Evolutionary conservation across 2,113 vertebrate species (phyloP).

Genomic region (Micronycteris hirsuta): DNA sequence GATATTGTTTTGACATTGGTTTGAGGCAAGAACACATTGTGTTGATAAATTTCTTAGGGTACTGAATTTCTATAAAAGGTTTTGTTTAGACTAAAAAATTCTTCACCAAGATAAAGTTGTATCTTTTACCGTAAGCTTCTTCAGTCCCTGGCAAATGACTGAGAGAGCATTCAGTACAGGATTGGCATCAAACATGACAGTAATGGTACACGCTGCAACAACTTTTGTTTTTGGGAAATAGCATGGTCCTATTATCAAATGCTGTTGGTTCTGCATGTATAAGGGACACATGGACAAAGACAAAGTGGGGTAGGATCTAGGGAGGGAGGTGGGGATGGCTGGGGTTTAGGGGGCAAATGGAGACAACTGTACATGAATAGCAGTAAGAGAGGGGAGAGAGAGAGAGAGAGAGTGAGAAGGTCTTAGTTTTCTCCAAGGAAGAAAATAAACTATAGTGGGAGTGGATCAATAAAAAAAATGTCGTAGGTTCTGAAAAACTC

Average conservation of each 20-base stretch:
- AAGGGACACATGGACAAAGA: no score
- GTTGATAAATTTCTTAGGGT: not conserved
- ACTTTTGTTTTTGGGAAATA: not conserved
- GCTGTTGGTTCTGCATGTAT: not conserved
- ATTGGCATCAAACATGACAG: not conserved
- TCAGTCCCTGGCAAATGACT: not conserved
- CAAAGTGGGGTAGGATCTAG: no score
- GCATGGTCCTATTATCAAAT: not conserved
- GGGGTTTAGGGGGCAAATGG: no score
- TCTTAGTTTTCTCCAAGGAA: no score
- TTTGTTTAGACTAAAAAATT: conserved; percentile 9
- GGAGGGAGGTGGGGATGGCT: no score
- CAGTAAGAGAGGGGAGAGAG: no score
- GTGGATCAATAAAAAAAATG: no score
- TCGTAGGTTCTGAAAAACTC: not conserved
- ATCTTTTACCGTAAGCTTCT: not conserved
- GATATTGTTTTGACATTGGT: not conserved
- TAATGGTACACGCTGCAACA: not conserved
- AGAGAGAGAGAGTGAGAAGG: no score
- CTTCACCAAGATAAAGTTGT: not conserved
- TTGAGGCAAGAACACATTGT: not conserved
- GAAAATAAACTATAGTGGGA: no score
- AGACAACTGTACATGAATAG: no score
- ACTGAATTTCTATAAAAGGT: not conserved
- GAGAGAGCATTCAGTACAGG: not conserved